phyloP scores from a whole-genome alignment of 1,140 invertebrate genomes.

The Caenorhabditis inopinata region DNA sequence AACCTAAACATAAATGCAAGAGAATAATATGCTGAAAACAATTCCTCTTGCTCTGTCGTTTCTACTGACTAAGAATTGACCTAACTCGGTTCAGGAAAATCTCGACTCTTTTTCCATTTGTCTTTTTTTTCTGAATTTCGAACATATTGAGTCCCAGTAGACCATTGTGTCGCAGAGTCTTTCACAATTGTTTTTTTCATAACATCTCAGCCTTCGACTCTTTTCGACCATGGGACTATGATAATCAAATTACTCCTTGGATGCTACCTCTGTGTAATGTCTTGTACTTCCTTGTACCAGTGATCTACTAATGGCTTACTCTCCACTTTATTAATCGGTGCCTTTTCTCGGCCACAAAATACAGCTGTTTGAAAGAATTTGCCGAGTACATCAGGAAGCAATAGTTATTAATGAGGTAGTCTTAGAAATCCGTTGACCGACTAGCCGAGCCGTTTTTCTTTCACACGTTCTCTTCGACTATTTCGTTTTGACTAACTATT shows the following conservation, averaged over 20 bases:
- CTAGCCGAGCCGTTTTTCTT: background rate
- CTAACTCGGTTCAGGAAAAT: background rate
- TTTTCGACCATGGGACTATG: background rate
- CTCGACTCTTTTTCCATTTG: background rate
- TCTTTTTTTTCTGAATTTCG: background rate
- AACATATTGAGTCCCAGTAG: constrained; percentile 4
- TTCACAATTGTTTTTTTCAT: constrained; percentile 18
- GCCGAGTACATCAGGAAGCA: background rate
- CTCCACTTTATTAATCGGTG: background rate
- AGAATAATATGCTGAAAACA: background rate
- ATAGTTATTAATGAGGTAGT: constrained; percentile 3
- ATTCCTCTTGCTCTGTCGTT: background rate
- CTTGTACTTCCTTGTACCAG: background rate
- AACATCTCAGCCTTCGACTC: background rate
- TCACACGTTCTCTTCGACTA: background rate
- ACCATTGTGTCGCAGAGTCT: background rate
- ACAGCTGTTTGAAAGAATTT: background rate
- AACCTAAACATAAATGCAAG: background rate
- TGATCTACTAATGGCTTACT: background rate
- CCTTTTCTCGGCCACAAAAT: background rate
- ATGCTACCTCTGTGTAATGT: background rate
- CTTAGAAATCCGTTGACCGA: background rate
- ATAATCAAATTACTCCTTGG: constrained; percentile 16
- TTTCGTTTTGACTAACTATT: too few relatives aligned
- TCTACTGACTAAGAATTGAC: background rate